Conservation (phyloP, 1,140 invertebrate species). For the Thaumetopoea pityocampa region DNA sequence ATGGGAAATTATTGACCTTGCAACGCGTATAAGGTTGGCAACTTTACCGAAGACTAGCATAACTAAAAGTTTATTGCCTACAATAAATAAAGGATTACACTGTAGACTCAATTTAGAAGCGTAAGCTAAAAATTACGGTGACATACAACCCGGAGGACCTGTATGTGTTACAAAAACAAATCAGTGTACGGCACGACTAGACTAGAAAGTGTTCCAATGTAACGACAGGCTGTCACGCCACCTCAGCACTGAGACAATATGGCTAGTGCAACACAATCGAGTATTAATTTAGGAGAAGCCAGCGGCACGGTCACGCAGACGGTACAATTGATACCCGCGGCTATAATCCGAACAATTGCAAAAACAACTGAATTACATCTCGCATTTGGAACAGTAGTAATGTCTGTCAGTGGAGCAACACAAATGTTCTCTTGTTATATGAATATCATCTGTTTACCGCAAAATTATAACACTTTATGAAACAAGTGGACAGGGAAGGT, state of each 20-base stretch:
- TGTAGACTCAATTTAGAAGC: conserved; percentile 12
- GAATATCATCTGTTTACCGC: conserved; percentile 6
- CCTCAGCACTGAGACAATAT: conserved; percentile 22
- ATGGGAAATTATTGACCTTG: conserved; percentile 44
- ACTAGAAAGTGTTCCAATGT: conserved; percentile 34
- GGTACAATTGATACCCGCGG: conserved; percentile 40
- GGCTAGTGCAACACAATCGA: conserved; percentile 31
- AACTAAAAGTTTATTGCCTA: conserved; percentile 8
- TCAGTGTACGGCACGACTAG: conserved; percentile 29
- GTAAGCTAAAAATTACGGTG: conserved; percentile 2
- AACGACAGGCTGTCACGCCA: conserved; percentile 37
- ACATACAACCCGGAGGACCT: conserved; percentile 9
- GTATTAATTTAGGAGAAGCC: conserved; percentile 45
- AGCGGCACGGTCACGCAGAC: conserved; percentile 43
- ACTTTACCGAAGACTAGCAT: conserved; percentile 1
- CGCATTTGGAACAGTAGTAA: conserved; percentile 35
- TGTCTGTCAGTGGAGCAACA: conserved; percentile 11
- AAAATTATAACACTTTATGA: no score
- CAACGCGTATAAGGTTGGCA: conserved; percentile 19
- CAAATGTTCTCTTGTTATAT: conserved; percentile 11
- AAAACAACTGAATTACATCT: conserved; percentile 28
- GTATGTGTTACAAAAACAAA: conserved; percentile 25
- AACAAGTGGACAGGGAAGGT: no score
- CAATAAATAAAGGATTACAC: conserved; percentile 14
- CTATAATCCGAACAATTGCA: conserved; percentile 39